Base-by-base conservation (phyloP, 2,797 vertebrate genomes). In the Periophthalmus magnuspinnatus region DNA sequence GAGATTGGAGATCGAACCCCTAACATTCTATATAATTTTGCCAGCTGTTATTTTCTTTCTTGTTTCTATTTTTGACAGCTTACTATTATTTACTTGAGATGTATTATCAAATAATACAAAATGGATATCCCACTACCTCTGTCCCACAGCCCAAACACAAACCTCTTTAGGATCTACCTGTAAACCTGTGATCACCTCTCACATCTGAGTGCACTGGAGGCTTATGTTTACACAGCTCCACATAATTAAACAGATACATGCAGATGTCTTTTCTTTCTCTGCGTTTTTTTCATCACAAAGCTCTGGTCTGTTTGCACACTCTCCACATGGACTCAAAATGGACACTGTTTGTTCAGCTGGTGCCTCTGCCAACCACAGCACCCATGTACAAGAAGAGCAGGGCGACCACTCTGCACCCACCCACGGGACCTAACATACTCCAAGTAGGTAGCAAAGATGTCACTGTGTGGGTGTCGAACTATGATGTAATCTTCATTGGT, bases 261-360 rank as follows among this genome's bases (percentile, higher is more conserved):
- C 54, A 65, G 67, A 67, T 66, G 2, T 69, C 77, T 88, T 87
- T 89, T 83, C 78, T 81, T 86, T 77, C 59, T 59, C 36, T 81
- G 74, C 85, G 68, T 80, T 75, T 69, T 81, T 84, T 87, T 76
- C 79, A 75, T 86, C 70, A 86, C 81, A 84, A 84, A 84, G 84
- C 72, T 68, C 65, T 34, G 22, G 64, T 67, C 76, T 79, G 82
- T 88, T 89, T 89, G 80, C 81, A 78, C 69, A 76, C 81, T 88
- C 90, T 89, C 88, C 89, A 89, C 89, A 82, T 69, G 68, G 73
- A 59, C 77, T 74, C 69, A 60, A 71, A 80, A 75, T 33, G 76
- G 78, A 81, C 79, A 68, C 74, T 93, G 90, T 93, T 92, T 93
- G 84, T 89, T 92, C 91, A 94, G 92, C 92, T 92, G 93, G 34